Base-by-base conservation (phyloP, 2,113 vertebrate species). In the Puntigrus tetrazona region DNA sequence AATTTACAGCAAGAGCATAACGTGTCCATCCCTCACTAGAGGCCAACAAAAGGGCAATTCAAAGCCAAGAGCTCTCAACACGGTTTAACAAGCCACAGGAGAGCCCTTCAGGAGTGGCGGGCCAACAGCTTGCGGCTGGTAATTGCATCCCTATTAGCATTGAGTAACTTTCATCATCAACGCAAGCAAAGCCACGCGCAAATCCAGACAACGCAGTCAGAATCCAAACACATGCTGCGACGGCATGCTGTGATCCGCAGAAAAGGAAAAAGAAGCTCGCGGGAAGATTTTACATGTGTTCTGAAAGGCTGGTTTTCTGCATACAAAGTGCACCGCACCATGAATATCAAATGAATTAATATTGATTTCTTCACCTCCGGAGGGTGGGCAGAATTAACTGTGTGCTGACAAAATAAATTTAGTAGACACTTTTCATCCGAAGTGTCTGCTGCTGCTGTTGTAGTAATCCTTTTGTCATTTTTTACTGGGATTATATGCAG, bases 401-500 rank as follows among this genome's bases (percentile, higher is more conserved):
- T 65, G 75, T 27, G 45, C 72, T 87, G 84, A 69, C 78, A 55
- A 78, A 25, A 27, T 41, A 38, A 25, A 38, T 73, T 34, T 59
- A 34, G 18, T 43, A 4, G 52, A 65, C 59, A 80, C 78, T 45
- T 80, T 65, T 80, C 41, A 80, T 47, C 36, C 41, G 22, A 22
- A 45, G 57, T 80, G 59, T 65, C 57, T 10, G 14, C 3, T 77
- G 14, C 3, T 77, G 14, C 45, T 8, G 10, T 41, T 18, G 31
- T 10, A 41, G 55, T 76, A 27, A 50, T 72, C 31, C 4, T 47
- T 65, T 69, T 72, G 18, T 38, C 57, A 11, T 14, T 67, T 34
- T n/a, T 18, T 75, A n/a, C 18, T 82, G 99, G 97, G 98, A 99
- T 89, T 99, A 99, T 87, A 99, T 99, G 98, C 98, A 99, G 94